phyloP scores from a whole-genome alignment of 2,797 vertebrate genomes.

The Gila robusta region DNA sequence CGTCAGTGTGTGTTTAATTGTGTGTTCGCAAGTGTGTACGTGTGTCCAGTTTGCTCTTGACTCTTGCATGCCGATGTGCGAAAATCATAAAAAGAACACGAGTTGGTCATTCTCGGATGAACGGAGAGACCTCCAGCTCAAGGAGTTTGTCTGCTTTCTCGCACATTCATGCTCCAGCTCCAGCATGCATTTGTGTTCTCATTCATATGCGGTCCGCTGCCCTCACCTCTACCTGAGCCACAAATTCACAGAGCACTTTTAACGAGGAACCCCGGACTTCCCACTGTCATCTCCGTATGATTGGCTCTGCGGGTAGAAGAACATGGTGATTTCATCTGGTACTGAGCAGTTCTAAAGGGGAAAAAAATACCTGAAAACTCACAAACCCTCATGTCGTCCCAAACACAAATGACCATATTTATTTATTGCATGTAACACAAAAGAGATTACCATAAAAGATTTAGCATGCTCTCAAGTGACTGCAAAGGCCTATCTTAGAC shows the following conservation, averaged over 20 bases:
- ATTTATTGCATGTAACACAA: neutral
- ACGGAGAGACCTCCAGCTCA: conserved; percentile 18
- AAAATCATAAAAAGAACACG: conserved; percentile 32
- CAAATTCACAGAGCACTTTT: conserved; percentile 27
- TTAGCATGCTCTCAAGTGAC: neutral
- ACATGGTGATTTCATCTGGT: conserved; percentile 15
- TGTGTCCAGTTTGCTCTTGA: conserved; percentile 34
- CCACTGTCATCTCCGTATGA: conserved; percentile 23
- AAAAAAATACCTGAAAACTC: neutral
- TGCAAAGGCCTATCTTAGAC: too few species aligned
- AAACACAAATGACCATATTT: neutral
- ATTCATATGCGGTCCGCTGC: conserved; percentile 28
- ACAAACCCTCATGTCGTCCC: neutral
- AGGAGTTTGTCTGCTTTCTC: conserved; percentile 26
- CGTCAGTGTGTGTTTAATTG: conserved; percentile 40
- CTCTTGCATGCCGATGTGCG: neutral
- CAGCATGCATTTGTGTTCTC: conserved; percentile 26
- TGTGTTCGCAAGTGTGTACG: conserved; percentile 19
- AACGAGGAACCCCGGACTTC: conserved; percentile 14
- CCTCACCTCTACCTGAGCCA: conserved; percentile 36
- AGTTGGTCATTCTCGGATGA: conserved; percentile 41
- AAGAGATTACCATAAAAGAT: neutral
- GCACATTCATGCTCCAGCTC: conserved; percentile 44
- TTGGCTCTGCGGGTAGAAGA: conserved; percentile 29
- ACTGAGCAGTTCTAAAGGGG: neutral